phyloP scores from a whole-genome alignment of 2,113 vertebrate genomes.

The Tautogolabrus adspersus region DNA sequence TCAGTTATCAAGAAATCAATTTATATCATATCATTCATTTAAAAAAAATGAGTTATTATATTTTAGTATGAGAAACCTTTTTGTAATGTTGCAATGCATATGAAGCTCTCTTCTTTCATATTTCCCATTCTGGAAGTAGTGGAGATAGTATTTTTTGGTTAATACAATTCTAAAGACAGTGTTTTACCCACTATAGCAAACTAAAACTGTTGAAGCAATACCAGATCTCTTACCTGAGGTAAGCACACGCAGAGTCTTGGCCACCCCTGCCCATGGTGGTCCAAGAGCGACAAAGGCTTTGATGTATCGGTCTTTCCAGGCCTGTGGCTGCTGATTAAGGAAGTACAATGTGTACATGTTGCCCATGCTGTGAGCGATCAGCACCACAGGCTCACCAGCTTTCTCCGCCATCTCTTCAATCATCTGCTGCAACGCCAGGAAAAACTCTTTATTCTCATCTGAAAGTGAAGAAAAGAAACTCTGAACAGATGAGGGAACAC shows the following conservation, averaged over 20 bases:
- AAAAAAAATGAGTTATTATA: no score
- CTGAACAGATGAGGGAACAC: neutral
- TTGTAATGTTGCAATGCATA: no score
- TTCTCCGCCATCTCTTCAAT: conserved; percentile 92
- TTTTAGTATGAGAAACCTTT: no score
- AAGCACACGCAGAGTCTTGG: conserved; percentile 94
- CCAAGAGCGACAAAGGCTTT: conserved; percentile 90
- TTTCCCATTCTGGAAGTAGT: no score
- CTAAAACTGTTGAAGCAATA: neutral
- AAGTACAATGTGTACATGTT: conserved; percentile 98
- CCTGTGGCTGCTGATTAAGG: conserved; percentile 93
- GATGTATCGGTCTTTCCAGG: conserved; percentile 96
- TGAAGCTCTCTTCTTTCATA: no score
- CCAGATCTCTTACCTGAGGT: conserved; percentile 86
- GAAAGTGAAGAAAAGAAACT: conserved; percentile 1
- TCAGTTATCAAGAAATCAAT: no score
- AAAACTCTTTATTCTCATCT: conserved; percentile 96
- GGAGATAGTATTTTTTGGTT: neutral
- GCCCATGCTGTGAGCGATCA: conserved; percentile 98
- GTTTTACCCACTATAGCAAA: neutral
- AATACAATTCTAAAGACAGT: neutral
- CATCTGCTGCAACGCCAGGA: conserved; percentile 90
- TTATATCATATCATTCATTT: no score
- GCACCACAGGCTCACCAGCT: conserved; percentile 89
- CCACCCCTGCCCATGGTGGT: conserved; percentile 94